These are phyloP conservation scores for Acronicta leporina DNA, from an alignment of 2,888 invertebrate species.

Conservation along the genomic window DNA sequence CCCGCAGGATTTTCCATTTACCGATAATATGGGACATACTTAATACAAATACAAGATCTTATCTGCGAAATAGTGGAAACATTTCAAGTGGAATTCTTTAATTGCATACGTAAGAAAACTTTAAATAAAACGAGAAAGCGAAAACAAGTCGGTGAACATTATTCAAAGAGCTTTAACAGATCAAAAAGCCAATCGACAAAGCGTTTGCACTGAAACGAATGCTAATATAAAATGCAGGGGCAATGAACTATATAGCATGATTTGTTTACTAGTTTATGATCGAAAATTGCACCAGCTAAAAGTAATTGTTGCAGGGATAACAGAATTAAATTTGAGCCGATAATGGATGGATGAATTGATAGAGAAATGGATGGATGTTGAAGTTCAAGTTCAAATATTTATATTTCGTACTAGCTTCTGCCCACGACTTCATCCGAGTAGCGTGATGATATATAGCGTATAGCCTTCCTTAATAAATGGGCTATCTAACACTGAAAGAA, in stretches of 20 bases:
- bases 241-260: not conserved
- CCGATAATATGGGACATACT: too few relatives aligned
- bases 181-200: not conserved
- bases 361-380: too few relatives aligned
- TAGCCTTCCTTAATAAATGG: too few relatives aligned
- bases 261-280: not conserved
- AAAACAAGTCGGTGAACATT: not conserved
- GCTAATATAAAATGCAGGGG: not conserved
- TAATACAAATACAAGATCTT: not conserved
- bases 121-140: not conserved
- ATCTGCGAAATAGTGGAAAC: not conserved
- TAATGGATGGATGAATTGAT: too few relatives aligned
- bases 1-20: too few relatives aligned
- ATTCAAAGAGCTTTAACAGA: not conserved
- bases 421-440: too few relatives aligned
- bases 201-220: constrained; percentile 1
- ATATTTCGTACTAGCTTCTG: too few relatives aligned
- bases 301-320: too few relatives aligned
- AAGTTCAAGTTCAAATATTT: too few relatives aligned
- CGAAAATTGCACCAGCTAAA: not conserved
- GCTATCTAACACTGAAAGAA: too few relatives aligned
- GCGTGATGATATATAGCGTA: too few relatives aligned
- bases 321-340: too few relatives aligned
- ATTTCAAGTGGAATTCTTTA: not conserved
- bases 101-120: not conserved